phyloP scores from a whole-genome alignment of 2,113 vertebrate species.

The Cynoglossus semilaevis region DNA sequence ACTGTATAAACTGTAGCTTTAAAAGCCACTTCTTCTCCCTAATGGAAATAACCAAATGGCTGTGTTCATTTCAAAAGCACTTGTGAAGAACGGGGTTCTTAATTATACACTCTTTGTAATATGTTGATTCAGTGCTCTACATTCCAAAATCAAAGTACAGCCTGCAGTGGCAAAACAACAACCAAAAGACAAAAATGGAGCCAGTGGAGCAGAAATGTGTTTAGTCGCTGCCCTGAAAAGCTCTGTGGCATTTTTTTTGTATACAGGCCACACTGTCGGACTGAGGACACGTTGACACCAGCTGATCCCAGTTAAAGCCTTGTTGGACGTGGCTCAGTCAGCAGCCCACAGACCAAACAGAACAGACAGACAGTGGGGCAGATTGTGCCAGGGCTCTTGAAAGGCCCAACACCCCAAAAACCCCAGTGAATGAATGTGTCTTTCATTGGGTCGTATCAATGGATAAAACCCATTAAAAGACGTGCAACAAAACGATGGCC shows the following conservation, averaged over 20 bases:
- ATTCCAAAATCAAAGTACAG: slow-evolving; percentile 32
- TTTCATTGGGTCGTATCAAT: not conserved
- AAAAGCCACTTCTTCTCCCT: no score
- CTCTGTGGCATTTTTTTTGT: slow-evolving; percentile 49
- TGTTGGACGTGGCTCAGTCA: slow-evolving; percentile 27
- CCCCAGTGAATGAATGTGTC: slow-evolving; percentile 10
- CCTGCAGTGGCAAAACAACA: not conserved
- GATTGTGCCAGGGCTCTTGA: not conserved
- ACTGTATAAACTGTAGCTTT: no score
- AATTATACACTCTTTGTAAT: slow-evolving; percentile 47
- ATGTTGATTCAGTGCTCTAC: slow-evolving; percentile 45
- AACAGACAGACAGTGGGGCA: slow-evolving; percentile 1
- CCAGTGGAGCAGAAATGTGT: slow-evolving; percentile 22
- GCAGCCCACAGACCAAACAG: slow-evolving; percentile 8
- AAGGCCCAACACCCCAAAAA: slow-evolving; percentile 1
- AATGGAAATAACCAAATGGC: no score
- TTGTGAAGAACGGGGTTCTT: slow-evolving; percentile 9
- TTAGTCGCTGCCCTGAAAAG: slow-evolving; percentile 34
- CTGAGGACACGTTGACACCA: slow-evolving; percentile 21
- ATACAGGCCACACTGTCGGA: slow-evolving; percentile 27
- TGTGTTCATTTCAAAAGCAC: slow-evolving; percentile 17
- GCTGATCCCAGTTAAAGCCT: slow-evolving; percentile 34
- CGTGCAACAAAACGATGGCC: not conserved
- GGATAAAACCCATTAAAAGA: slow-evolving; percentile 1
- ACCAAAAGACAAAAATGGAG: slow-evolving; percentile 34